Base-by-base conservation (phyloP, 2,797 vertebrate species). In the Epinephelus awoara region DNA sequence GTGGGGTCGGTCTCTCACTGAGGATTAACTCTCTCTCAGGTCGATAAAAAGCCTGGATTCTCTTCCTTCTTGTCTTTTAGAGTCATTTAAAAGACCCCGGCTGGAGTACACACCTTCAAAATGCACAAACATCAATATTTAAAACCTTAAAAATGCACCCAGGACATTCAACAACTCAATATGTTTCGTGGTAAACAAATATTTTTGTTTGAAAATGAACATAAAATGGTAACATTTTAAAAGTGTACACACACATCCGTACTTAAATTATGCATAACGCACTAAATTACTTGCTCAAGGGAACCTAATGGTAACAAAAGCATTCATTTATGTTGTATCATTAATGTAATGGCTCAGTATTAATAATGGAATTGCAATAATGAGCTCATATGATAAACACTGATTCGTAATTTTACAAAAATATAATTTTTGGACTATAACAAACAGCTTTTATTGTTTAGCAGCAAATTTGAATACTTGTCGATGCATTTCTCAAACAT, bases 21-120 rank as follows among this genome's bases (percentile, higher is more conserved):
- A 83, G 84, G 86, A 91, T 89, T 88, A 90, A 72, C 61, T 78
- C 58, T 80, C 58, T 67, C 71, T 80, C 77, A 77, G 86, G 76
- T 79, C 82, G 71, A 85, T 83, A 75, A 82, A 42, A 85, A 84
- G 38, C 62, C 27, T 54, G 17, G 49, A 84, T 77, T 75, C 75
- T 79, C 67, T 72, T 61, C 63, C 5, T 72, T 51, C 42, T 56
- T 57, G 61, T 75, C 67, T 54, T 75, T 29, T 14, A 49, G 52
- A 71, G 73, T 25, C 42, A 67, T 71, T 74, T 66, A 77, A 70
- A 74, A 70, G 6, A 34, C 15, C 52, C 5, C 0, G 12, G 21
- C 54, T 52, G 52, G 34, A 59, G 42, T 49, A 4, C n/a, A 25
- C 14, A 47, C 11, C 29, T 42, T 54, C 15, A 65, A 66, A 77